These are phyloP conservation scores for Automeris io DNA, from an alignment of 2,888 invertebrate genomes.

Conservation along the genomic window DNA sequence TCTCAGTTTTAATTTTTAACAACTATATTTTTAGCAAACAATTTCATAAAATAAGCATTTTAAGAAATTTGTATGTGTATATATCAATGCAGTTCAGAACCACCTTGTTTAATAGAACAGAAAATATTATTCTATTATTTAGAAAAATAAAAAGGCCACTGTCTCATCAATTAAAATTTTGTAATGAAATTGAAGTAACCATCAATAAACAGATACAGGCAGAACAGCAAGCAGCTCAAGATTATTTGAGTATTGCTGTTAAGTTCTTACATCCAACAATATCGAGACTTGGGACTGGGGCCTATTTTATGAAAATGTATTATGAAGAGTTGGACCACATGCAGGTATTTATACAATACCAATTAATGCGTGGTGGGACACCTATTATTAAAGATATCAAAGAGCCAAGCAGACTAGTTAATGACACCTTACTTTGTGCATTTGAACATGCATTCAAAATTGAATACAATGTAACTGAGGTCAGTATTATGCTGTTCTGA, in stretches of 20 bases:
- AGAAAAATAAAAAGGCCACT: background rate
- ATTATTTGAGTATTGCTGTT: constrained; percentile 36
- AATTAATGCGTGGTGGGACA: constrained; percentile 32
- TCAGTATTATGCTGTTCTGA: constrained; percentile 12
- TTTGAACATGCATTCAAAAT: constrained; percentile 30
- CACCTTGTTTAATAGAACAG: background rate
- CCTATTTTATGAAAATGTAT: constrained; percentile 43
- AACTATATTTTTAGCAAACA: too few relatives aligned
- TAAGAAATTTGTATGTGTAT: background rate
- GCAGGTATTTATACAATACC: constrained; percentile 36
- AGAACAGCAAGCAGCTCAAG: constrained; percentile 39
- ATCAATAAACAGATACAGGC: constrained; percentile 36
- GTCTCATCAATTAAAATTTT: constrained; percentile 17
- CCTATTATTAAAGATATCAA: constrained; percentile 22
- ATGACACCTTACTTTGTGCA: constrained; percentile 28
- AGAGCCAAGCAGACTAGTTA: constrained; percentile 14
- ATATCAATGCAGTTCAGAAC: background rate
- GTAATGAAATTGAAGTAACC: constrained; percentile 26
- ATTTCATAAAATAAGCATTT: too few relatives aligned
- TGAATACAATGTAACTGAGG: constrained; percentile 38
- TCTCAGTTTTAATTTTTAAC: too few relatives aligned
- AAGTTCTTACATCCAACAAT: constrained; percentile 30
- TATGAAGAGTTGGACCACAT: constrained; percentile 37
- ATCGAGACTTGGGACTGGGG: constrained; percentile 31
- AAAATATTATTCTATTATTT: background rate